Percentiles rank a stretch among this genome's conserved stretches.
These are phyloP conservation scores for Champsocephalus esox DNA, from an alignment of 2,797 vertebrate genomes.

Conservation along the genomic window DNA sequence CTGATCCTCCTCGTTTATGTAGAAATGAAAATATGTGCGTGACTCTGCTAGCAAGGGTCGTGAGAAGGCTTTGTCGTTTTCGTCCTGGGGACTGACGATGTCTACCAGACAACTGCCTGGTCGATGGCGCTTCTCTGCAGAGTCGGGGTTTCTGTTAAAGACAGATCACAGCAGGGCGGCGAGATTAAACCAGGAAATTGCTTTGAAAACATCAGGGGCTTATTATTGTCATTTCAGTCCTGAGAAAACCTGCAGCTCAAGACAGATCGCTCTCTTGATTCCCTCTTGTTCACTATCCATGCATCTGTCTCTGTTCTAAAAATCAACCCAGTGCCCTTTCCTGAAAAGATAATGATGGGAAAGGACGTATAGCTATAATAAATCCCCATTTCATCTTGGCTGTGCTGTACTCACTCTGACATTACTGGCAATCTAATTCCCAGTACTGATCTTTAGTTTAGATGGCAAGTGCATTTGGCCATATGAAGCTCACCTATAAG, in stretches of 20 bases:
- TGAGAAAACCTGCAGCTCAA: not conserved
- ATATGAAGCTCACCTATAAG: no score
- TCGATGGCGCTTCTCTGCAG: constrained; percentile 83
- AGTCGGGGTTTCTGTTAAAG: constrained; percentile 84
- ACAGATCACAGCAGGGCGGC: not conserved
- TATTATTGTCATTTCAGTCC: not conserved
- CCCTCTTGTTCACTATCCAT: not conserved
- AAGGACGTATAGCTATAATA: not conserved
- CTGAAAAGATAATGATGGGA: no score
- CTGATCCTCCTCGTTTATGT: constrained; percentile 87
- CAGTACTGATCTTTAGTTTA: not conserved
- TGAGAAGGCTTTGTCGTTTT: constrained; percentile 84
- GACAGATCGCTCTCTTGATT: not conserved
- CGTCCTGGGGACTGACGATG: constrained; percentile 68
- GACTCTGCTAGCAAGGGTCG: constrained; percentile 83
- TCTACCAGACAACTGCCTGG: constrained; percentile 87
- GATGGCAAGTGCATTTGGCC: not conserved
- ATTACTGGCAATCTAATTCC: not conserved
- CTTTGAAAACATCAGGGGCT: not conserved
- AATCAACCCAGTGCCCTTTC: not conserved
- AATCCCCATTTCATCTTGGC: not conserved
- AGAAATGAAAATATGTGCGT: constrained; percentile 90
- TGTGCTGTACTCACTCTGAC: not conserved
- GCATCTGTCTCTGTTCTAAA: not conserved
- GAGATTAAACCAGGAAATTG: not conserved